Evolutionary conservation across 2,888 invertebrate genomes (phyloP).

Genomic region (Apamea epomidion): DNA sequence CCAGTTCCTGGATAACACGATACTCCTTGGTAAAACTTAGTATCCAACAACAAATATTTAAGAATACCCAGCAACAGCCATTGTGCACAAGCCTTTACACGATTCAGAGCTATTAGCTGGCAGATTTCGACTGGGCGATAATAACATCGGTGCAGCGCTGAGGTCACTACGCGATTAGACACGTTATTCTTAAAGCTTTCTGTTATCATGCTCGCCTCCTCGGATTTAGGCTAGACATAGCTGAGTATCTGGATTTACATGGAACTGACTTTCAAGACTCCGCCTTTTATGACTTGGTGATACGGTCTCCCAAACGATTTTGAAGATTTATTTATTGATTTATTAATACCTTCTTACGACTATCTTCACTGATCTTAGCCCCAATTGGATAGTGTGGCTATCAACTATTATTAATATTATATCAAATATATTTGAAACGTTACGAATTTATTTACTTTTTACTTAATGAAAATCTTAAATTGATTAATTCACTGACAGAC

Average conservation of each 20-base stretch:
- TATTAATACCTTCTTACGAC: not conserved
- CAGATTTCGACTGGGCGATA: constrained; percentile 48
- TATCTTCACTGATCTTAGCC: not conserved
- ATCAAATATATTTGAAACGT: not conserved
- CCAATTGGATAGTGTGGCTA: not conserved
- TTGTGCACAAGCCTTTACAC: constrained; percentile 9
- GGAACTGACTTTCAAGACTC: not conserved
- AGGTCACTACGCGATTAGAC: constrained; percentile 46
- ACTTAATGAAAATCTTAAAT: not conserved
- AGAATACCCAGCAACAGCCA: constrained; percentile 14
- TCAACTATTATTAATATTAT: not conserved
- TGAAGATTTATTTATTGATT: not conserved
- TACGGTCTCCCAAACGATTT: not conserved
- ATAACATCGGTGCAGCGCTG: constrained; percentile 40
- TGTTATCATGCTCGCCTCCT: constrained; percentile 5
- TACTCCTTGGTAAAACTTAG: not conserved
- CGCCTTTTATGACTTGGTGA: not conserved
- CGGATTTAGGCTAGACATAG: not conserved
- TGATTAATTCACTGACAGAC: not conserved
- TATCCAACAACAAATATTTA: not conserved
- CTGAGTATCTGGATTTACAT: not conserved
- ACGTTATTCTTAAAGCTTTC: constrained; percentile 40
- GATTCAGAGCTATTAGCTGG: constrained; percentile 28
- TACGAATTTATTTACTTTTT: not conserved
- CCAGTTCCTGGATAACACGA: not conserved